A percentile compares a stretch with the other conserved stretches of the same genome.
phyloP scores from a whole-genome alignment of 2,113 vertebrate genomes.

The Apaloderma vittatum region DNA sequence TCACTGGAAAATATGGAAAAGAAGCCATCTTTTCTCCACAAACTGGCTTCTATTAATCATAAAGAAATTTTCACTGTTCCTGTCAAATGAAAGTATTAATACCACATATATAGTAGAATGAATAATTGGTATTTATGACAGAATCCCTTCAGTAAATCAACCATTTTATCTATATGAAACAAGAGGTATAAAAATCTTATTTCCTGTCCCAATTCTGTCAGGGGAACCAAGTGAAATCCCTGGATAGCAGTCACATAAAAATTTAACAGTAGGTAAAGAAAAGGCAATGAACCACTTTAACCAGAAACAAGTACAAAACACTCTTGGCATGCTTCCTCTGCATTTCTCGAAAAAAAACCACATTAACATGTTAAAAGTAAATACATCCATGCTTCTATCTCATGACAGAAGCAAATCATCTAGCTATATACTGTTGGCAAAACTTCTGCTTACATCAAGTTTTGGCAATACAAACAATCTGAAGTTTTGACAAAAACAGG shows the following conservation, averaged over 20 bases:
- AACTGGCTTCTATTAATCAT: not conserved
- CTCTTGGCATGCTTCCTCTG: not conserved
- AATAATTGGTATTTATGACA: not conserved
- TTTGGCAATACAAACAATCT: not conserved
- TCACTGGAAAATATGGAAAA: not conserved
- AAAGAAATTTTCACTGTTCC: not conserved
- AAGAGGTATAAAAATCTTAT: not conserved
- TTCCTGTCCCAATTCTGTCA: not conserved
- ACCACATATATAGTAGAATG: not conserved
- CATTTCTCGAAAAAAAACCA: not conserved
- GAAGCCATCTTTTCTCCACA: not conserved
- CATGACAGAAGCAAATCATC: not conserved
- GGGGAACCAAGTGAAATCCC: not conserved
- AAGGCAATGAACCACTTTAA: not conserved
- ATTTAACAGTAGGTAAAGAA: not conserved
- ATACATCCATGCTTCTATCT: not conserved
- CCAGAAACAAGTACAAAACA: not conserved
- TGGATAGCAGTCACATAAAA: not conserved
- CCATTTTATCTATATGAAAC: not conserved
- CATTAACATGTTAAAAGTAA: not conserved
- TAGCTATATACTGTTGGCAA: not conserved
- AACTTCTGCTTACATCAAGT: not conserved
- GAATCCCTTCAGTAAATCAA: not conserved
- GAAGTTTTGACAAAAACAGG: not conserved
- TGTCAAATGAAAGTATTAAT: not conserved